phyloP scores from a whole-genome alignment of 2,113 vertebrate species.

The Rhinoderma darwinii region DNA sequence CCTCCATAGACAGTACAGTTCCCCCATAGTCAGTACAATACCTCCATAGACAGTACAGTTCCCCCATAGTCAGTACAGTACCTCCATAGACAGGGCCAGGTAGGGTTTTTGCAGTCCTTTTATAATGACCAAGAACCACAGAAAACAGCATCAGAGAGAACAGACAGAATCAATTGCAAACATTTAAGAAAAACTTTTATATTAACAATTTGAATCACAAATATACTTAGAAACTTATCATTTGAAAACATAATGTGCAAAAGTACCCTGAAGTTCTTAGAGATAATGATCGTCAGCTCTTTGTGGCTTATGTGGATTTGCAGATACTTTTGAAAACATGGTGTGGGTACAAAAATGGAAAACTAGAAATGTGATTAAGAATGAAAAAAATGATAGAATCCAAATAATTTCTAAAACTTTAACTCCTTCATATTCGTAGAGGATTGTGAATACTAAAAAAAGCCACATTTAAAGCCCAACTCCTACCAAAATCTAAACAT shows the following conservation, averaged over 20 bases:
- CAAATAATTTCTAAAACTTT: background rate
- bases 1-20: too few species aligned
- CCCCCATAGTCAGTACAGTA: too few species aligned
- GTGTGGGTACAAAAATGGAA: conserved; percentile 1
- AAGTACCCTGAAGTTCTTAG: background rate
- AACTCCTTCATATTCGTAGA: background rate
- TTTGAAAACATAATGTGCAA: background rate
- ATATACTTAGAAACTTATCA: background rate
- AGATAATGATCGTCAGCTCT: background rate
- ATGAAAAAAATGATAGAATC: background rate
- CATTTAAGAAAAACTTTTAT: background rate
- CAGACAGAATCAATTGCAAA: background rate
- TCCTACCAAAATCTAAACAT: background rate
- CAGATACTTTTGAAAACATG: background rate
- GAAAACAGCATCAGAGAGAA: too few species aligned
- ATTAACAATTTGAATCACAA: too few species aligned
- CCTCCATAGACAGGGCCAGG: too few species aligned
- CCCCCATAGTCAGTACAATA: too few species aligned
- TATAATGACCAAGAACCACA: too few species aligned
- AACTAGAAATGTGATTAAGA: background rate
- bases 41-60: too few species aligned
- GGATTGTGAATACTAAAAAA: background rate
- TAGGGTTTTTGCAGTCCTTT: too few species aligned
- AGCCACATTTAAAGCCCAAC: background rate
- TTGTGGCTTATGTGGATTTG: conserved; percentile 15